Base-by-base conservation (phyloP, 2,888 invertebrate genomes). In the Mechanitis mazaeus region DNA sequence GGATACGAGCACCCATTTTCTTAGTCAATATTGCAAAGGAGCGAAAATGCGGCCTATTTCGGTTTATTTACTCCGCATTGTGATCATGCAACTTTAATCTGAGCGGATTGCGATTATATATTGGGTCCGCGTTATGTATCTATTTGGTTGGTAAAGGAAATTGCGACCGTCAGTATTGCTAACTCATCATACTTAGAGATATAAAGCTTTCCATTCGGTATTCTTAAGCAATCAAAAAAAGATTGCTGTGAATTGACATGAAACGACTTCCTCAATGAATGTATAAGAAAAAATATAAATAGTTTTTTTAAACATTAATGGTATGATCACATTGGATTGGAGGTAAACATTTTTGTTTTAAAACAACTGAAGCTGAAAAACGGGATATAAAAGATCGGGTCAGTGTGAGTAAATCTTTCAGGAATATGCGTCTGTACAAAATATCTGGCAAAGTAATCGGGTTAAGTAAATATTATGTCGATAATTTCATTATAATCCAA, bases 81-180 rank as follows among this genome's bases (percentile, higher is more conserved):
- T 83, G 80, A 81, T 82, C 82, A 83, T 84, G 79, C 82, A 85
- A 85, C 75, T 85, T 87, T 85, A 84, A 85, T 83, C 76, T 77
- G 77, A 79, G 75, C 77, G 78, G 74, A 81, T 83, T 83, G 81
- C 80, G 73, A 77, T 77, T 77, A 74, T 80, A 85, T 85, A 84
- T 84, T 77, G 80, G 76, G 78, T 75, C 71, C 71, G 71, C 71
- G 73, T 74, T 75, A 71, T 74, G 69, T 71, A 69, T 70, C 64
- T 64, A 66, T 58, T 66, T 61, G 69, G 70, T 65, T 65, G 67
- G 65, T 68, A 71, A 71, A 83, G 88, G 87, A 89, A 89, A 89
- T 89, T 87, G 85, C 85, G 79, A 73, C 71, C 73, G 71, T 75
- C 75, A 76, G 74, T 69, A 77, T 74, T 79, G 84, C 84, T 81